phyloP scores from a whole-genome alignment of 2,113 vertebrate genomes.

The Pyxicephalus adspersus region DNA sequence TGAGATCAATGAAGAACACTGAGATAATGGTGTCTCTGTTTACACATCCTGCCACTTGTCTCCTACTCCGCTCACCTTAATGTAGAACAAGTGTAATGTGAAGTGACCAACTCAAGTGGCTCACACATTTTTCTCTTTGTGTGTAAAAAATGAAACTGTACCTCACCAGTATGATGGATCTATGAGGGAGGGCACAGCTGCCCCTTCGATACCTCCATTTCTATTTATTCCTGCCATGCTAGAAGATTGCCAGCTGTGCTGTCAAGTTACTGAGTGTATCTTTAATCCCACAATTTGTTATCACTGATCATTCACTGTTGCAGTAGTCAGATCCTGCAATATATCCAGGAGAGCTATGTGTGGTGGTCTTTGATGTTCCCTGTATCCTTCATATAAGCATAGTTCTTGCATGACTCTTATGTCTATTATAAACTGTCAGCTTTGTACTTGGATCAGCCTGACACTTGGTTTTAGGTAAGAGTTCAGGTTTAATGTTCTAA shows the following conservation, averaged over 20 bases:
- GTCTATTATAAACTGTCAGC: slow-evolving; percentile 40
- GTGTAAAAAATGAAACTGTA: not conserved
- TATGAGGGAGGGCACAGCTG: not conserved
- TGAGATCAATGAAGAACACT: not conserved
- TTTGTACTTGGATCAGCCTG: slow-evolving; percentile 45
- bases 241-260: slow-evolving; percentile 40
- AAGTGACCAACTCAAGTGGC: not conserved
- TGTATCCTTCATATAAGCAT: slow-evolving; percentile 16
- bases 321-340: not conserved
- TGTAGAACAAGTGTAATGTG: not conserved
- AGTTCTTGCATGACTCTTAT: slow-evolving; percentile 39
- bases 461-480: slow-evolving; percentile 38
- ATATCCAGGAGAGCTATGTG: slow-evolving; percentile 26
- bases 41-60: not conserved
- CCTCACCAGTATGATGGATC: slow-evolving; percentile 13
- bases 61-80: slow-evolving; percentile 4
- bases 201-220: not conserved
- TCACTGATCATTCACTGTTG: slow-evolving; percentile 1
- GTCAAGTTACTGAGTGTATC: slow-evolving; percentile 13
- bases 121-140: not conserved
- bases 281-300: slow-evolving; percentile 30
- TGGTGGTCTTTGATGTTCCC: slow-evolving; percentile 44
- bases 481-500: slow-evolving; percentile 16
- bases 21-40: slow-evolving; percentile 1
- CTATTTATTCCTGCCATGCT: not conserved